Percentiles rank a stretch among this genome's conserved stretches.
These are phyloP conservation scores for Eumerus sabulonum DNA, from an alignment of 2,888 invertebrate species.

Conservation along the genomic window DNA sequence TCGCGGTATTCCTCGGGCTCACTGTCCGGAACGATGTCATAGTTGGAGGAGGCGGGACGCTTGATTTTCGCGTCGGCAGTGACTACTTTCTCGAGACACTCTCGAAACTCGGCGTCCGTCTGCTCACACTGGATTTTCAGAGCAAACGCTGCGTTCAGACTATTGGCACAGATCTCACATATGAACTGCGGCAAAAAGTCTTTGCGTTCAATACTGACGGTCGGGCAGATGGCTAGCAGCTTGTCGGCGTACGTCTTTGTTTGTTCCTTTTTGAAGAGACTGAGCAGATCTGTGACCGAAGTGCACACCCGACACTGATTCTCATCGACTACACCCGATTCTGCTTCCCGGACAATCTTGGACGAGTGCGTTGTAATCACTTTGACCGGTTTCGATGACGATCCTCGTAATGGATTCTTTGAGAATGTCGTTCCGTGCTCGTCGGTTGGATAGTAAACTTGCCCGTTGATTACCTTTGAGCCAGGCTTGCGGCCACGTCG, in stretches of 20 bases:
- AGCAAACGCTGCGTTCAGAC: conserved; percentile 77
- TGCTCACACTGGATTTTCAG: conserved; percentile 77
- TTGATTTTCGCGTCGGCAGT: conserved; percentile 74
- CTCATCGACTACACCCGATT: conserved; percentile 73
- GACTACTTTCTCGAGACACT: conserved; percentile 77
- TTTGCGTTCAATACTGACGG: conserved; percentile 76
- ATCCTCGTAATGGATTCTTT: conserved; percentile 6
- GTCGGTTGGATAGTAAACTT: conserved; percentile 45
- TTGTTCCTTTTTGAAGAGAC: conserved; percentile 76
- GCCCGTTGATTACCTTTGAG: conserved; percentile 54
- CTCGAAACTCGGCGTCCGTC: conserved; percentile 77
- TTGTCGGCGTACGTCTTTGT: conserved; percentile 76
- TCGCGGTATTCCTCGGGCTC: conserved; percentile 72
- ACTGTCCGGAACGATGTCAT: conserved; percentile 75
- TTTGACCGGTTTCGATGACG: conserved; percentile 53
- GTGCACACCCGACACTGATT: conserved; percentile 78
- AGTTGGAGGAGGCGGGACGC: conserved; percentile 73
- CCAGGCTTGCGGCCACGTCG: conserved; percentile 58
- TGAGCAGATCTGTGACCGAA: conserved; percentile 73
- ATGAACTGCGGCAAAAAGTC: conserved; percentile 79
- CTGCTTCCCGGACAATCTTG: conserved; percentile 48
- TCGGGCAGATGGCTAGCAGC: conserved; percentile 77
- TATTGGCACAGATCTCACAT: conserved; percentile 76
- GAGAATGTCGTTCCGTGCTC: conserved; percentile 22
- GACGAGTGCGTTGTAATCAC: background rate